Evolutionary conservation across 2,113 vertebrate genomes (phyloP), one percentile per base, ranked within the genome.

Genomic region (Lycaon pictus): DNA sequence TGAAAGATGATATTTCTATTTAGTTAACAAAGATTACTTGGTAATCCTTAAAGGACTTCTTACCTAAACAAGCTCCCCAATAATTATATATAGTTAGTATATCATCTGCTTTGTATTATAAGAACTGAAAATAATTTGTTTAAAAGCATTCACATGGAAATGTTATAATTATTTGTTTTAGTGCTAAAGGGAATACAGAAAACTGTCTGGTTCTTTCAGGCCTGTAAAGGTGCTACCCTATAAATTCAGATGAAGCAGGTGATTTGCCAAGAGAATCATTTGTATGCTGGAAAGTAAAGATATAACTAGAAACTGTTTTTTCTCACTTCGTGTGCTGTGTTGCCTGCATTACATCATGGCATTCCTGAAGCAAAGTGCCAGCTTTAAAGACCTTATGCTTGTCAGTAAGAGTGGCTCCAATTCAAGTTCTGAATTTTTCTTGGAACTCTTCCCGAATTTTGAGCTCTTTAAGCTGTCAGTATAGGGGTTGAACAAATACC

Each of bases 211-310:
- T 60, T 95, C 60, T 74, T 74, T 53, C 25, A 69, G 63, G 16
- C 17, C n/a, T 23, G 65, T 56, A 23, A 74, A 84, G 8, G 35
- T 69, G 32, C 58, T 65, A 1, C 35, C 48, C n/a, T 77, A 5
- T 11, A 63, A 19, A 88, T 97, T 95, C n/a, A 96, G 20, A 79
- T 88, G 67, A 56, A 74, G 25, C 35, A 91, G 19, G 63, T 77
- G 15, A 85, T 94, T 88, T 97, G 22, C 51, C 25, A 69, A 72
- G 56, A 72, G 19, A 69, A 88, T 69, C 27, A 56, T 71, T 82
- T 86, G 16, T 7, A 23, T 55, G 27, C 63, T 48, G 9, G 16
- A 6, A 84, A 43, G 20, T 58, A 90, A 63, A 95, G 25, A 53
- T 80, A 37, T 58, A 92, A 91, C 56, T 37, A 32, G 81, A 93